Base-by-base conservation (phyloP, 2,797 vertebrate species). In the Hyperoplus immaculatus region DNA sequence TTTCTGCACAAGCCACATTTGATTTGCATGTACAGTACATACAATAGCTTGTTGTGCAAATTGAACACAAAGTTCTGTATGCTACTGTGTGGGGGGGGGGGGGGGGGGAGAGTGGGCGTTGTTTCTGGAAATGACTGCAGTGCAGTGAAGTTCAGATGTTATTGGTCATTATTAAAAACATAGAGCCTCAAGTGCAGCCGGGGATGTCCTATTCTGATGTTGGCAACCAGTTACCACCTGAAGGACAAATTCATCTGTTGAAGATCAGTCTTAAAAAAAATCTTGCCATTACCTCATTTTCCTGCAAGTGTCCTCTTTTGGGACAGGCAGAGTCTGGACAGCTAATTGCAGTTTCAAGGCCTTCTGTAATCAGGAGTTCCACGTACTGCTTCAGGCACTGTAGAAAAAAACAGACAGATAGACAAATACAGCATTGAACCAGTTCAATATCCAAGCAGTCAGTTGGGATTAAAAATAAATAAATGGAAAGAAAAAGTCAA, bases 351-450 rank as follows among this genome's bases (percentile, higher is more conserved):
- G 97, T 98, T 95, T 99, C 98, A 80, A 99, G 94, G 88, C 98
- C 98, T 94, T 99, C 98, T 95, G 97, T 99, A 91, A 99, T 99
- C 88, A 99, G 93, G 90, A 99, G 96, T 85, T 99, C 98, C 88
- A 99, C 97, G 42, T 99, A 99, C 94, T 99, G 98, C 94, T 98
- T 99, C 93, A 99, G 97, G 97, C 98, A 99, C 98, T 99, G 91
- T 85, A 62, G 71, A 72, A 87, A 77, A 15, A 75, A 3, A 65
- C 3, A 71, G 42, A 60, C 21, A 69, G n/a, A 67, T n/a, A 76
- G 49, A 84, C 61, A 79, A 66, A 57, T 15, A 61, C 18, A 29
- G 36, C 8, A 61, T 42, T 73, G 61, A 84, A n/a, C 21, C 7
- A 56, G 9, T 80, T 77, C 57, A 84, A 66, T 50, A 51, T 47